phyloP scores from a whole-genome alignment of 1,140 invertebrate species.

The Rhysida immarginata region DNA sequence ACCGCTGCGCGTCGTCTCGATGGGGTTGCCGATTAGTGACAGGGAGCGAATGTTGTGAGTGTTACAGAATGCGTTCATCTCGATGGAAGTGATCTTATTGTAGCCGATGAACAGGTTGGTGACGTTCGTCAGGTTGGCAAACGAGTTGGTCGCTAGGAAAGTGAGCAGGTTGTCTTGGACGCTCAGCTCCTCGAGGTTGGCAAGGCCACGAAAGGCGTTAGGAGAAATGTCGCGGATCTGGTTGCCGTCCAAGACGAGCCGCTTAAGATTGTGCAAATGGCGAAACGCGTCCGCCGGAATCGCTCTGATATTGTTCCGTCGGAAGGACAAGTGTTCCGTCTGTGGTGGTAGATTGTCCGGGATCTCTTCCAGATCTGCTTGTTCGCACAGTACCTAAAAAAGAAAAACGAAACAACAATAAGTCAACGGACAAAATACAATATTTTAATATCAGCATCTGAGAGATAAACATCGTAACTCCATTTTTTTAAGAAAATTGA shows the following conservation, averaged over 20 bases:
- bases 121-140: conserved; percentile 8
- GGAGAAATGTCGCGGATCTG: conserved; percentile 8
- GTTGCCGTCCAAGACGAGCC: conserved; percentile 5
- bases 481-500: too few species aligned
- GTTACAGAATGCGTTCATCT: conserved; percentile 11
- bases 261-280: not conserved
- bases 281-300: conserved; percentile 5
- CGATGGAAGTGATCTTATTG: conserved; percentile 11
- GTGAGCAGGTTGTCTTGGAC: conserved; percentile 13
- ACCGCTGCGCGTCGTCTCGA: not conserved
- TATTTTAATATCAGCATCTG: too few species aligned
- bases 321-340: not conserved
- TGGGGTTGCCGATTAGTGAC: conserved; percentile 6
- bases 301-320: not conserved
- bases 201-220: conserved; percentile 12
- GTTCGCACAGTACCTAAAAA: conserved; percentile 8
- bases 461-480: too few species aligned
- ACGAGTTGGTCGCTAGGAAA: conserved; percentile 10
- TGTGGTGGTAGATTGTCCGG: not conserved
- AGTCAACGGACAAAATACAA: too few species aligned
- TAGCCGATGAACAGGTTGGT: conserved; percentile 11
- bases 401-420: not conserved
- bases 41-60: not conserved
- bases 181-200: conserved; percentile 13
- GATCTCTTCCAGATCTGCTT: not conserved